These are phyloP conservation scores for Cepaea nemoralis DNA, from an alignment of 1,140 invertebrate species.

Conservation along the genomic window DNA sequence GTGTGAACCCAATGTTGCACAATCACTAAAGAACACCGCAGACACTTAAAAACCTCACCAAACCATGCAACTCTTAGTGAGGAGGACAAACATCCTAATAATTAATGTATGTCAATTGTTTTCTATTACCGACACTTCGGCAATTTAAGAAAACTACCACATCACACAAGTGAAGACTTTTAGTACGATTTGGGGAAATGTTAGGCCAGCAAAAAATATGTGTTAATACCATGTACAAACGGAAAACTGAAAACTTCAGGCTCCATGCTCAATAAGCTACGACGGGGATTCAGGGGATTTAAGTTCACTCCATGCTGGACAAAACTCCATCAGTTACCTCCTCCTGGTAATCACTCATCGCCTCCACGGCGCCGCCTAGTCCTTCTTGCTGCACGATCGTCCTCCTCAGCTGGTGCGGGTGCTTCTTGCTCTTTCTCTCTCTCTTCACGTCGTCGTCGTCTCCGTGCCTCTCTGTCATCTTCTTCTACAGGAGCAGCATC, in stretches of 20 bases:
- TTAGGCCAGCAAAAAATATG: not conserved
- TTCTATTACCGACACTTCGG: not conserved
- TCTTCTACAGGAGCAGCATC: slow-evolving; percentile 26
- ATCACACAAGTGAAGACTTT: not conserved
- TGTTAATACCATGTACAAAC: not conserved
- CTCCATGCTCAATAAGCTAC: slow-evolving; percentile 7
- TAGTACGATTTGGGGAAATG: not conserved
- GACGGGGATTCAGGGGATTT: not conserved
- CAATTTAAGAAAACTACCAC: not conserved
- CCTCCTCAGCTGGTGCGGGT: slow-evolving; percentile 31
- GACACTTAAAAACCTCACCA: not conserved
- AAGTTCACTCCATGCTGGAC: slow-evolving; percentile 19
- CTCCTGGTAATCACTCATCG: slow-evolving; percentile 18
- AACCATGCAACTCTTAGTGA: not conserved
- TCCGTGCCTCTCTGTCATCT: slow-evolving; percentile 40
- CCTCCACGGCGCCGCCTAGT: slow-evolving; percentile 27
- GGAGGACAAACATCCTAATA: not conserved
- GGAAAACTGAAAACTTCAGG: not conserved
- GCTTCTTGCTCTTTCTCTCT: slow-evolving; percentile 37
- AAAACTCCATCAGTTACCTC: slow-evolving; percentile 31
- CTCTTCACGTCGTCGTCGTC: slow-evolving; percentile 42
- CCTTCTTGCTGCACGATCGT: slow-evolving; percentile 33
- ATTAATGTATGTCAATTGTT: not conserved
- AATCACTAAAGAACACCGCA: too few species aligned
- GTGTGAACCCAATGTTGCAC: too few species aligned